Conservation (phyloP, 2,888 invertebrate genomes). For the Drosophila ezoana region DNA sequence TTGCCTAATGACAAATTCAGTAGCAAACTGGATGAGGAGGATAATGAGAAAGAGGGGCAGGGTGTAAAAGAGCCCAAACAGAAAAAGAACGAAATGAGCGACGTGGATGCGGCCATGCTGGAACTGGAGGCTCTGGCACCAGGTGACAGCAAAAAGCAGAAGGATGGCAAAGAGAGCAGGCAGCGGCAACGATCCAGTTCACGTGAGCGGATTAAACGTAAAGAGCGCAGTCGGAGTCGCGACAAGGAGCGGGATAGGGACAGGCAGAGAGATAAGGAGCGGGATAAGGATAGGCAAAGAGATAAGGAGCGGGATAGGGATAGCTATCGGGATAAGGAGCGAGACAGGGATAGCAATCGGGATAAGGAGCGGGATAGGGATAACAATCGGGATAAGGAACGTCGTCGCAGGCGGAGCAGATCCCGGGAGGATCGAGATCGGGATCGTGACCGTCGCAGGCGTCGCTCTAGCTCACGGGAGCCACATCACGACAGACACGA, state of each 20-base stretch:
- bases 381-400: slow-evolving; percentile 24
- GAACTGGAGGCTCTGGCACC: slow-evolving; percentile 94
- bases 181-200: slow-evolving; percentile 55
- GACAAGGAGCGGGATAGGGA: slow-evolving; percentile 33
- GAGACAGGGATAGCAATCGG: not conserved
- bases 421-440: slow-evolving; percentile 39
- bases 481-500: slow-evolving; percentile 51
- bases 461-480: slow-evolving; percentile 52
- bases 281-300: slow-evolving; percentile 21
- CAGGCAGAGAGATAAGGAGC: slow-evolving; percentile 35
- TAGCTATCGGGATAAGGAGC: slow-evolving; percentile 1
- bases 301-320: slow-evolving; percentile 8
- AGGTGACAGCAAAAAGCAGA: slow-evolving; percentile 23
- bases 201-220: slow-evolving; percentile 59
- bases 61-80: slow-evolving; percentile 70
- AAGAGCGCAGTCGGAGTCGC: slow-evolving; percentile 42
- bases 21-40: slow-evolving; percentile 74
- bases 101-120: slow-evolving; percentile 93
- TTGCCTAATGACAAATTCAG: slow-evolving; percentile 89
- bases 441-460: slow-evolving; percentile 42
- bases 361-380: slow-evolving; percentile 3
- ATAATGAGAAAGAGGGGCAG: slow-evolving; percentile 72
- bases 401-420: slow-evolving; percentile 35
- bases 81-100: slow-evolving; percentile 70
- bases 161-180: slow-evolving; percentile 47